A percentile compares a stretch with the other conserved stretches of the same genome.
Conservation (phyloP, 92 coral and sea anemone species). For the Zoanthus sociatus region DNA sequence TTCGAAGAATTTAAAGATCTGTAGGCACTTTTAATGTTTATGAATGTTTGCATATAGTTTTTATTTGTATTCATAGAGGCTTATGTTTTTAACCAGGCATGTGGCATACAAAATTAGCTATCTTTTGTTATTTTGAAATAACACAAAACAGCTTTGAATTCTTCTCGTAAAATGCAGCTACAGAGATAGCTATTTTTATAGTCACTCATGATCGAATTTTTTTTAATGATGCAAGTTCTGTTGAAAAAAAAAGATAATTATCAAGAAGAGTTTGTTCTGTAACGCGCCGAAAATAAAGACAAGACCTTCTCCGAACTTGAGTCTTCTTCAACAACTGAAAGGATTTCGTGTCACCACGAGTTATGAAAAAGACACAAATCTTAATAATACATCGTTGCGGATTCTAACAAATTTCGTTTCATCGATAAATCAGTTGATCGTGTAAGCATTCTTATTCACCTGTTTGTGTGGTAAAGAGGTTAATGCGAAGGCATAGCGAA, state of each 20-base stretch:
- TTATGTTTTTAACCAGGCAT: slow-evolving; percentile 61
- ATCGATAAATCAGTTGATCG: slow-evolving; percentile 44
- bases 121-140: slow-evolving; percentile 55
- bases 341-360: slow-evolving; percentile 33
- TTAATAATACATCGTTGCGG: slow-evolving; percentile 16
- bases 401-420: slow-evolving; percentile 44
- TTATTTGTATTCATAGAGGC: slow-evolving; percentile 3
- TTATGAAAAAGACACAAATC: slow-evolving; percentile 18
- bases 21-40: slow-evolving; percentile 10
- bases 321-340: slow-evolving; percentile 21
- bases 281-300: slow-evolving; percentile 25
- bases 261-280: neutral
- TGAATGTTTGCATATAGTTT: slow-evolving; percentile 19
- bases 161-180: neutral
- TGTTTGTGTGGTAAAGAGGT: slow-evolving; percentile 75
- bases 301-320: slow-evolving; percentile 17
- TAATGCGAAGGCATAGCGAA: slow-evolving; percentile 77
- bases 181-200: slow-evolving; percentile 24
- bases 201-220: neutral
- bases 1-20: slow-evolving; percentile 35
- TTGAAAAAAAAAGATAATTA: slow-evolving; percentile 18
- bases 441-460: slow-evolving; percentile 54
- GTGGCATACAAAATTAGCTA: slow-evolving; percentile 71
- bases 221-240: slow-evolving; percentile 9
- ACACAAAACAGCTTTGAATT: slow-evolving; percentile 22